Base-by-base conservation (phyloP, 2,797 vertebrate genomes). In the Chelonia mydas region DNA sequence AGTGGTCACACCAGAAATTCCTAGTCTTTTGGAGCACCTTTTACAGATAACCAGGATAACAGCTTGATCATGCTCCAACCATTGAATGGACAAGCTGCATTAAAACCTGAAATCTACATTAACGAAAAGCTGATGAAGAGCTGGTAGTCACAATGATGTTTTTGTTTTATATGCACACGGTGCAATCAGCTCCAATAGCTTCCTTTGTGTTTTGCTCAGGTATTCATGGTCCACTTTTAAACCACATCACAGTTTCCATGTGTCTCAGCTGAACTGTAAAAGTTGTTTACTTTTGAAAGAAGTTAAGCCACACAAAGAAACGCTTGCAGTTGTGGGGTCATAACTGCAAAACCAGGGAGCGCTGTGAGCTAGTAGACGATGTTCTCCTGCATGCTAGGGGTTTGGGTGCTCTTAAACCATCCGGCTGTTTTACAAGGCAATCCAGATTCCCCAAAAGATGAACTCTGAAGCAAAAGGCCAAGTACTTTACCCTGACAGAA, bases 261-360 rank as follows among this genome's bases (percentile, higher is more conserved):
- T 0, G 10, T 8, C 31, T 65, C 0, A 0, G 74, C 27, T 5
- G 88, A 91, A 41, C 1, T 16, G 74, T 82, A 51, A 49, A 61
- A 53, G 5, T 37, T 72, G 65, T 41, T 72, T 37, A 72, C n/a
- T 68, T 23, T 41, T 51, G 84, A 87, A 91, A 25, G 88, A 90
- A 81, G 87, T 0, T 0, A 0, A 65, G 79, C 13, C 47, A 91
- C 65, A 86, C 37, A 77, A 21, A n/a, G 23, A 83, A 88, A 86
- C 3, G 16, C 31, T 61, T 61, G 91, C 72, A n/a, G 7, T 51
- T 87, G 77, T 45, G 91, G 53, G 33, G 7, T 25, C 65, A 41
- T 41, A 92, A 88, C 31, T 1, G 0, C 19, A 78, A 88, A 88
- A 59, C 27, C 23, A 13, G 81, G 61, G 10, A 1, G 7, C 45